phyloP scores from a whole-genome alignment of 2,113 vertebrate species.

The Mustela lutreola region DNA sequence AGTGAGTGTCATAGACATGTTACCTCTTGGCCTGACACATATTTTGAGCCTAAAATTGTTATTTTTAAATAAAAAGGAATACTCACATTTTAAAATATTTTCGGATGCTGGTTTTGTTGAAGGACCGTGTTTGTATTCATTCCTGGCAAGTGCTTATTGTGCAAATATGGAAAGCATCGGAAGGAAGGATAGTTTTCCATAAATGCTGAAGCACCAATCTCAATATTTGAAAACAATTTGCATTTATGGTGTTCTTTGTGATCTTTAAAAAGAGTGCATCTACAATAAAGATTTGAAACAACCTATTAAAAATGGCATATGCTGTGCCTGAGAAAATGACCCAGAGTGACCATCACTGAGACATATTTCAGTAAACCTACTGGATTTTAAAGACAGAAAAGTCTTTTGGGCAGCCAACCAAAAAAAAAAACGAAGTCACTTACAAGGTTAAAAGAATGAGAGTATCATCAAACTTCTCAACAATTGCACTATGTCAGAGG shows the following conservation, averaged over 20 bases:
- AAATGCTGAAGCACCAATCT: background rate
- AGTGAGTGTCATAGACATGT: background rate
- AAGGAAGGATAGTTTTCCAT: background rate
- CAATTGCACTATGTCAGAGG: background rate
- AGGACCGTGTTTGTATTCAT: background rate
- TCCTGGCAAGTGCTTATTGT: background rate
- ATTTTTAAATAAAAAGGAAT: background rate
- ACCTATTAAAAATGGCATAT: background rate
- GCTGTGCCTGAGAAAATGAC: background rate
- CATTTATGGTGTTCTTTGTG: background rate
- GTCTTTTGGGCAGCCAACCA: background rate
- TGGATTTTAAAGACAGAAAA: conserved; percentile 44
- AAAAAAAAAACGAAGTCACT: background rate
- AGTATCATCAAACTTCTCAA: conserved; percentile 35
- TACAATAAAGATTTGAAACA: background rate
- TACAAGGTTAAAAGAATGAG: conserved; percentile 32
- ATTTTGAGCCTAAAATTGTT: conserved; percentile 8
- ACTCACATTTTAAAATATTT: background rate
- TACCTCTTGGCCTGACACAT: background rate
- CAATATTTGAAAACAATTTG: background rate
- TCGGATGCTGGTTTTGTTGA: background rate
- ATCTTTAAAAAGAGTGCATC: background rate
- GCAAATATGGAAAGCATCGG: background rate
- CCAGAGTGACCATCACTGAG: background rate
- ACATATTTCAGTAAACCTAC: background rate